Conservation (phyloP, 30 jellyfish, hydroid and myxozoan genomes). For the Sanderia malayensis region DNA sequence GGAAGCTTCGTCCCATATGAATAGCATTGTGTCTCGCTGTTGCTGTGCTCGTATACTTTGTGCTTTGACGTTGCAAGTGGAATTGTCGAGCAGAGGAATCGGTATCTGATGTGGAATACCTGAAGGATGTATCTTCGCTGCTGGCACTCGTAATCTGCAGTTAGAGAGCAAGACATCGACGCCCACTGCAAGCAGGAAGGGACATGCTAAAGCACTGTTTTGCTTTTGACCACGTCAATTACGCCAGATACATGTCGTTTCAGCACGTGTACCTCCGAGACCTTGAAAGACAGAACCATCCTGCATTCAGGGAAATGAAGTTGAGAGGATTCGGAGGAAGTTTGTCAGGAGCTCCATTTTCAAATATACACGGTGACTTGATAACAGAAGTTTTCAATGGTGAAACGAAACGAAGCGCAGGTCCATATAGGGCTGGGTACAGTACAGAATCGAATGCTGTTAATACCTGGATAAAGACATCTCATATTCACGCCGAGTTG, state of each 20-base stretch:
- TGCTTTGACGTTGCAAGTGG: no score
- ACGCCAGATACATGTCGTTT: constrained; percentile 49
- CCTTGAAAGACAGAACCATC: constrained; percentile 11
- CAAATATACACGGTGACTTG: constrained; percentile 27
- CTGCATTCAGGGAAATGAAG: constrained; percentile 10
- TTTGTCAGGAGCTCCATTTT: constrained; percentile 23
- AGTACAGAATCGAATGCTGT: constrained; percentile 13
- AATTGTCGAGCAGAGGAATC: no score
- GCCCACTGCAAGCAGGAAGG: constrained; percentile 29
- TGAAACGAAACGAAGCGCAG: constrained; percentile 47
- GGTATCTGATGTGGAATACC: constrained; percentile 14
- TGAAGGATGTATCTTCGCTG: constrained; percentile 31
- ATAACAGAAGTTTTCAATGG: constrained; percentile 51
- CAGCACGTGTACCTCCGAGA: constrained; percentile 44
- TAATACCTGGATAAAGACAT: constrained; percentile 39
- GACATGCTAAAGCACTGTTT: constrained; percentile 32
- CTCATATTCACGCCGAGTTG: constrained; percentile 5
- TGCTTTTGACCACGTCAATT: constrained; percentile 30
- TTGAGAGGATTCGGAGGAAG: constrained; percentile 52
- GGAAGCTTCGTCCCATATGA: no score
- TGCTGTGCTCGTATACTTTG: no score
- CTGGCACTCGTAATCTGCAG: constrained; percentile 34
- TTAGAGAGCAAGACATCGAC: constrained; percentile 19
- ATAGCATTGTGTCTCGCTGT: no score
- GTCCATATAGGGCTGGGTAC: constrained; percentile 36